Percentiles rank a stretch among this genome's conserved stretches.
Evolutionary conservation across 2,888 invertebrate species (phyloP).

Genomic region (Tryphoninae sp.): DNA sequence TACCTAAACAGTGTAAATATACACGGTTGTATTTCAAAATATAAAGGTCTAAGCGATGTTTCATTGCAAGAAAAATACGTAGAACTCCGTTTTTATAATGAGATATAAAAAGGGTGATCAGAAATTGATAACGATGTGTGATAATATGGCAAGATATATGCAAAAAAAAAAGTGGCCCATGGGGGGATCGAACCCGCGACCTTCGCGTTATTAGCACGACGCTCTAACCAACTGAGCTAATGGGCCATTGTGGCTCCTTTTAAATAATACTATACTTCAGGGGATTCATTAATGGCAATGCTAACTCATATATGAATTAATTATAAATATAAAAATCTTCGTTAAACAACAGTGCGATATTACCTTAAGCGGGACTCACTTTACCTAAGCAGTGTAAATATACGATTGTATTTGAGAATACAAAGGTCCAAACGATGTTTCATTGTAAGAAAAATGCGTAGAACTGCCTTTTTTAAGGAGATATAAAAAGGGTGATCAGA

Average conservation of each 20-base stretch:
- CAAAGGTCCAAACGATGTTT: background rate
- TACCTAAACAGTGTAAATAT: background rate
- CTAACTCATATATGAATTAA: too few relatives aligned
- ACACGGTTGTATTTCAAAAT: too few relatives aligned
- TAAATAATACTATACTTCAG: background rate
- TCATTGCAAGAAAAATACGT: background rate
- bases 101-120: background rate
- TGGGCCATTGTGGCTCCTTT: conserved; percentile 67
- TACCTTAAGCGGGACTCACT: background rate
- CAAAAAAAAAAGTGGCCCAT: conserved; percentile 55
- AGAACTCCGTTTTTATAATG: background rate
- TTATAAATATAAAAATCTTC: too few relatives aligned
- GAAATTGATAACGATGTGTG: background rate
- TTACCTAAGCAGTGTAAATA: background rate
- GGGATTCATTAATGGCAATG: background rate
- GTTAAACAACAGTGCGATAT: background rate
- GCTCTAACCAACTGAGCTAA: conserved; percentile 81
- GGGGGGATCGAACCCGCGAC: conserved; percentile 80
- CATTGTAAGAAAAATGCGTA: background rate
- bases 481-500: background rate
- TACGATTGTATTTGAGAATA: too few relatives aligned
- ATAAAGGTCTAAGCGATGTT: background rate
- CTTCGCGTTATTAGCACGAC: conserved; percentile 81
- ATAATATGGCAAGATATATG: background rate
- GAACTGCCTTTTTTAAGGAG: background rate